Evolutionary conservation across 2,113 vertebrate species (phyloP), one percentile per base, ranked within the genome.

Genomic region (Oenanthe oenanthe): DNA sequence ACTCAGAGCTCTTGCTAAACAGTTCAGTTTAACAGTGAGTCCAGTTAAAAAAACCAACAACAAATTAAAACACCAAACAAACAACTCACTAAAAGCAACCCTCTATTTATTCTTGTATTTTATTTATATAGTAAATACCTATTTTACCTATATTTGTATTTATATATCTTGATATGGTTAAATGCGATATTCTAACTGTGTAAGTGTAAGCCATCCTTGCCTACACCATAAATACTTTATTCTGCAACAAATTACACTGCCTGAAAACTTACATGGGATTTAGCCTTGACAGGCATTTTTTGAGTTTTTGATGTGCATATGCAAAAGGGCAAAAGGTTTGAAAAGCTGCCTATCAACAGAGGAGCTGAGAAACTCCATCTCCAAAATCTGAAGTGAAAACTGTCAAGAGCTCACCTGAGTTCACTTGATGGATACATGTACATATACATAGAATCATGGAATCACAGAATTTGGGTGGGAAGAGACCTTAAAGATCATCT

Each of bases 391-490:
- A 76, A 71, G 26, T 26, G 8, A 60, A 71, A 53, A 50, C 47
- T 43, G 18, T 42, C 47, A 58, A 86, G 63, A 36, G 17, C 21
- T 79, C 48, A 57, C 47, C 28, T 45, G 53, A 81, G 13, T 43
- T 73, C 67, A 66, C 18, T 24, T 17, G 16, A 17, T 4, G 6
- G 32, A 18, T 51, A 29, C 14, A 12, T 10, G 3, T 4, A 54
- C 7, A 24, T 6, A 28, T 2, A 36, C 19, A 47, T 0, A 17
- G 29, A 51, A 43, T 16, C 12, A 22, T 3, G 22, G 36, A 51
- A 58, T n/a, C 38, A 67, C 13, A 45, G 32, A 43, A 29, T 58
- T 24, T 60, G 16, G 7, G 18, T 20, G 66, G 38, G 22, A 67
- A 67, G 45, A 60, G 29, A 47, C 48, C 12, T 45, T n/a, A n/a